phyloP scores from a whole-genome alignment of 2,797 vertebrate species.

The Leptoclinus maculatus region DNA sequence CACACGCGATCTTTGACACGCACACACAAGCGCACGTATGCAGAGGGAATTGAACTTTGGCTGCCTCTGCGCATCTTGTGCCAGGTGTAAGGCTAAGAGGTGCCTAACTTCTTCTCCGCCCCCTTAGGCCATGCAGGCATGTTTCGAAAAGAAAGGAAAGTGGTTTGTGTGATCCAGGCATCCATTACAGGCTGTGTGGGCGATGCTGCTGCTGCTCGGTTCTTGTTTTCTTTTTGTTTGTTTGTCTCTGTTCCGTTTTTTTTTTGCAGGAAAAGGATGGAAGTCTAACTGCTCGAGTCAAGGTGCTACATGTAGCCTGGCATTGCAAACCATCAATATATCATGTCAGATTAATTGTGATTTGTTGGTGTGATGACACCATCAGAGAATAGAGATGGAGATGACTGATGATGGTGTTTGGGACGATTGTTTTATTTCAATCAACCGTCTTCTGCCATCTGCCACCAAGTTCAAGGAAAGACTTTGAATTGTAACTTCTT shows the following conservation, averaged over 20 bases:
- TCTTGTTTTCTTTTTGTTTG: neutral
- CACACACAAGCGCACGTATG: slow-evolving; percentile 13
- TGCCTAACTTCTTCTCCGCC: slow-evolving; percentile 59
- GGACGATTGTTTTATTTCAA: neutral
- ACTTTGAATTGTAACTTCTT: too few species aligned
- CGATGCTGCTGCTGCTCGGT: slow-evolving; percentile 51
- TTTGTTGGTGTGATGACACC: slow-evolving; percentile 32
- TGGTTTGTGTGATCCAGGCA: slow-evolving; percentile 59
- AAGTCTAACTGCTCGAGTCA: slow-evolving; percentile 38
- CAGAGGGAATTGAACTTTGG: slow-evolving; percentile 64
- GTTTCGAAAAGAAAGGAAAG: slow-evolving; percentile 43
- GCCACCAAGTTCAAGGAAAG: neutral
- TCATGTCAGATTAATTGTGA: slow-evolving; percentile 31
- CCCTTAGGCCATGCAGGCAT: slow-evolving; percentile 52
- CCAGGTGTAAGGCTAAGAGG: slow-evolving; percentile 77
- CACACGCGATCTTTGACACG: slow-evolving; percentile 34
- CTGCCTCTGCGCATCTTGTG: slow-evolving; percentile 59
- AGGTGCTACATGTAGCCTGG: slow-evolving; percentile 45
- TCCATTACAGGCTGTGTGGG: slow-evolving; percentile 67
- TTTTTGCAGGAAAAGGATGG: slow-evolving; percentile 38
- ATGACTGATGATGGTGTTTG: slow-evolving; percentile 1
- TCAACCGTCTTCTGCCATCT: neutral
- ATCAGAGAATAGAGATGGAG: slow-evolving; percentile 9
- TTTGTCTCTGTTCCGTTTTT: slow-evolving; percentile 27
- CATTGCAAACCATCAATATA: slow-evolving; percentile 23